A percentile compares a stretch with the other conserved stretches of the same genome.
These are phyloP conservation scores for Trissolcus basalis DNA, from an alignment of 1,140 invertebrate species.

Conservation along the genomic window DNA sequence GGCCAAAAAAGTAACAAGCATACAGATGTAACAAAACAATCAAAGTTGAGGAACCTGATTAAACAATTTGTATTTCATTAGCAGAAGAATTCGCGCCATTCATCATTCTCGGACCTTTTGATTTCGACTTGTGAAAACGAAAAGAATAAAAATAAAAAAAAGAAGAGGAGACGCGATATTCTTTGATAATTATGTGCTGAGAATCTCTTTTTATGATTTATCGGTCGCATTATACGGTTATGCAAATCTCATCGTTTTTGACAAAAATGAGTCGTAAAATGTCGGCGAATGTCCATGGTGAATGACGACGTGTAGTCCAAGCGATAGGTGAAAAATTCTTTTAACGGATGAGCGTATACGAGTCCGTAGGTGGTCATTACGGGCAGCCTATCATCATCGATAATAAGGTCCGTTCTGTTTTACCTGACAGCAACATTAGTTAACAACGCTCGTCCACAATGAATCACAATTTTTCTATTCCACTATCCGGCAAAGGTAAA, in stretches of 20 bases:
- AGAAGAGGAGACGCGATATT: neutral
- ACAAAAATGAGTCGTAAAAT: slow-evolving; percentile 50
- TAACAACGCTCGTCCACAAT: slow-evolving; percentile 44
- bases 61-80: slow-evolving; percentile 22
- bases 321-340: slow-evolving; percentile 55
- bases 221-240: slow-evolving; percentile 41
- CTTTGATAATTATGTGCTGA: slow-evolving; percentile 32
- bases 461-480: slow-evolving; percentile 45
- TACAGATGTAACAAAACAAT: slow-evolving; percentile 31
- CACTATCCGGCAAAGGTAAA: slow-evolving; percentile 22
- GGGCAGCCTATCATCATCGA: slow-evolving; percentile 54
- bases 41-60: slow-evolving; percentile 14
- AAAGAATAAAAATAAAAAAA: slow-evolving; percentile 2
- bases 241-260: slow-evolving; percentile 44
- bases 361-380: slow-evolving; percentile 55
- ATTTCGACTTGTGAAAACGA: neutral
- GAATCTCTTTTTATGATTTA: slow-evolving; percentile 44
- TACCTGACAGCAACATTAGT: slow-evolving; percentile 54
- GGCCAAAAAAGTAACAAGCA: slow-evolving; percentile 13
- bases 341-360: slow-evolving; percentile 39
- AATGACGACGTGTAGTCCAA: slow-evolving; percentile 46
- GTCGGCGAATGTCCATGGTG: slow-evolving; percentile 38
- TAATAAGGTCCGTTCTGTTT: slow-evolving; percentile 53
- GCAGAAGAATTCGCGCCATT: slow-evolving; percentile 12
- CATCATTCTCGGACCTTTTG: slow-evolving; percentile 8